Percentiles rank a stretch among this genome's conserved stretches.
Evolutionary conservation across 2,113 vertebrate species (phyloP).

Genomic region (Microcebus jonahi): DNA sequence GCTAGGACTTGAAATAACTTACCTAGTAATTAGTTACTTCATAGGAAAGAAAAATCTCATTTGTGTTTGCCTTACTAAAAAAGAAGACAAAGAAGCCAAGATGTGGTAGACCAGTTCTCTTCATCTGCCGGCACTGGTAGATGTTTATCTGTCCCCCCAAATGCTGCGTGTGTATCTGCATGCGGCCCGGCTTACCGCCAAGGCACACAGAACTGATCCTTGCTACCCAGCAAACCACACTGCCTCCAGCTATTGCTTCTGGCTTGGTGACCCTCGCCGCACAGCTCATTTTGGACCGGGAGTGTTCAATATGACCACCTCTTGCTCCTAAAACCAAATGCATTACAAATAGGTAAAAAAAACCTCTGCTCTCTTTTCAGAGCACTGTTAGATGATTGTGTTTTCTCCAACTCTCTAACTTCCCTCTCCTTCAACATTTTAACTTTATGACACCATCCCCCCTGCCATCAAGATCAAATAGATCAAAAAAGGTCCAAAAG

Average conservation of each 20-base stretch:
- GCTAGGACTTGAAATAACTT: conserved; percentile 63
- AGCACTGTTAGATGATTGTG: neutral
- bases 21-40: conserved; percentile 65
- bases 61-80: conserved; percentile 51
- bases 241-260: conserved; percentile 12
- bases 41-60: conserved; percentile 65
- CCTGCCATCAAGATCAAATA: neutral
- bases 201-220: neutral
- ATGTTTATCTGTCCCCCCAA: neutral
- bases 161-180: neutral
- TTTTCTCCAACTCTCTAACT: neutral
- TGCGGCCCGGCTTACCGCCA: neutral
- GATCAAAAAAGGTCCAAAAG: neutral
- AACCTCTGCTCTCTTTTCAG: neutral
- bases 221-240: neutral
- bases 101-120: conserved; percentile 42
- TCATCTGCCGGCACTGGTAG: neutral
- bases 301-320: neutral
- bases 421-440: neutral
- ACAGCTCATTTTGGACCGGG: neutral
- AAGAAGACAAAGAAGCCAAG: conserved; percentile 18
- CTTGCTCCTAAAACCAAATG: neutral
- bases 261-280: neutral
- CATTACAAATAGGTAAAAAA: neutral
- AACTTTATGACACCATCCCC: neutral